phyloP scores from a whole-genome alignment of 2,797 vertebrate species.

The Oryzias dopingdopingensis region DNA sequence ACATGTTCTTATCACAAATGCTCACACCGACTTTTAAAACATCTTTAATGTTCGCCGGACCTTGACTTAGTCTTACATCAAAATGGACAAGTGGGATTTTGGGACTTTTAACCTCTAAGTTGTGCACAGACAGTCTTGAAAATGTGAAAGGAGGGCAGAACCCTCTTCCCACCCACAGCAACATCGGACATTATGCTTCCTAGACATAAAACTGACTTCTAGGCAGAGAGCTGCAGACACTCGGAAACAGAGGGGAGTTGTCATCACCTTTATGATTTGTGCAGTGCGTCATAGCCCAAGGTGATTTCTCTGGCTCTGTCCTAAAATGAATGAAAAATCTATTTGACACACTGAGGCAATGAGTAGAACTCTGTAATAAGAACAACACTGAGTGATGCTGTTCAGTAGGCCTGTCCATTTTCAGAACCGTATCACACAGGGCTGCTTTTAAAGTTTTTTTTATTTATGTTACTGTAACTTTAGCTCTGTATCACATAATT shows the following conservation, averaged over 20 bases:
- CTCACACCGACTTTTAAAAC: no score
- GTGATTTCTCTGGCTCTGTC: conserved; percentile 48
- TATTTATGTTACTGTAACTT: conserved; percentile 12
- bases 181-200: conserved; percentile 66
- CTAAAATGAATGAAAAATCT: conserved; percentile 21
- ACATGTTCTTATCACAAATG: conserved; percentile 23
- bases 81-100: conserved; percentile 65
- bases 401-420: conserved; percentile 6
- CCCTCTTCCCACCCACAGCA: conserved; percentile 48
- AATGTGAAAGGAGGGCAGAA: conserved; percentile 62
- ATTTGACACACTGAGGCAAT: conserved; percentile 10
- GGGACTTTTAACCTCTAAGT: conserved; percentile 76
- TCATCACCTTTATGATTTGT: conserved; percentile 49
- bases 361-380: conserved; percentile 30
- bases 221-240: conserved; percentile 57
- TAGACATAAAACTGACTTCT: conserved; percentile 59
- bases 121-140: conserved; percentile 49
- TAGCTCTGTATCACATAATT: background rate
- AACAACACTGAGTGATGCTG: conserved; percentile 21
- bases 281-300: conserved; percentile 45
- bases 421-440: conserved; percentile 6
- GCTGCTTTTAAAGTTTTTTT: conserved; percentile 5
- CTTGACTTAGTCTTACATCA: conserved; percentile 47
- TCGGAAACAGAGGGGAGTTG: conserved; percentile 54
- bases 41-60: conserved; percentile 6